Base-by-base conservation (phyloP, 2,888 invertebrate genomes). In the Toxonevra muliebris region DNA sequence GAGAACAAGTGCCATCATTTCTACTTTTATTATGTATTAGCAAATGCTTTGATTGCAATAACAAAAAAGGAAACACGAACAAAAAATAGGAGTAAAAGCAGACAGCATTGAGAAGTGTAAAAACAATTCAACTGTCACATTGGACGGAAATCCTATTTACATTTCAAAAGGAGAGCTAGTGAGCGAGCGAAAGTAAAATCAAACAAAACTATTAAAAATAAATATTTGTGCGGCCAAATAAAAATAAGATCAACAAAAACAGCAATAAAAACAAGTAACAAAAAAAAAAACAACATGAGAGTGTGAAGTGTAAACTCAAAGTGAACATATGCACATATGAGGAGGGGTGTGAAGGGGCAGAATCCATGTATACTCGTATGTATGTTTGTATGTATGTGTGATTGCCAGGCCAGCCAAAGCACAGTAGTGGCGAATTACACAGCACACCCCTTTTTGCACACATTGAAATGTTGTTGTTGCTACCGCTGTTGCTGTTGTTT, bases 151-250 rank as follows among this genome's bases (percentile, higher is more conserved):
- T 80, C 79, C 79, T 77, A 81, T 80, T 81, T 82, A 79, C 81
- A 79, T 78, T 79, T 74, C 68, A 76, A 77, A 76, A 50, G 53
- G 61, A 66, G 43, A 68, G 58, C n/a, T 61, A 66, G 59, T 55
- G 61, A 74, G 69, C 20, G 67, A 69, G 61, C 42, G 55, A 54
- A 68, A 71, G 70, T 66, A 73, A 72, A 75, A 70, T 68, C 70
- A 74, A 73, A 73, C 69, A 76, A 64, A 77, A 78, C 82, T 81
- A 82, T 81, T 81, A 80, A 82, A 81, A 79, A 76, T 77, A 82
- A 82, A 81, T 80, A 82, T 81, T 81, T 82, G 79, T 76, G 79
- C 75, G 75, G 73, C 73, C 69, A 75, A 73, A 63, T 71, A 57
- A 72, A 73, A 71, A 65, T 69, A 66, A 63, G 57, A 58, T 61